These are phyloP conservation scores for Tapirus indicus DNA, from an alignment of 2,797 vertebrate species.

Conservation along the genomic window DNA sequence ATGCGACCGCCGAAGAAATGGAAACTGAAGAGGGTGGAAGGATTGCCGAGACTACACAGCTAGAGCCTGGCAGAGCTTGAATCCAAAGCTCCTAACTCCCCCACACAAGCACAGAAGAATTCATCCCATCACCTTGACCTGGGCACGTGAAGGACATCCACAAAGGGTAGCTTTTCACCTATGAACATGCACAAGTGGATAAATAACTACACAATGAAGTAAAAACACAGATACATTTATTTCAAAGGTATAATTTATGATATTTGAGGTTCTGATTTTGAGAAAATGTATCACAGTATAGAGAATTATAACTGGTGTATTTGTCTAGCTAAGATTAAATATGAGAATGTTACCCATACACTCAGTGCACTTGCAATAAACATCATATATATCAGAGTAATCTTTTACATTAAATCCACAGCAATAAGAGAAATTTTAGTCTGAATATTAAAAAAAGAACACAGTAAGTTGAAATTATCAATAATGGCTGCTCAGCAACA, in stretches of 20 bases:
- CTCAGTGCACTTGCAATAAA: not conserved
- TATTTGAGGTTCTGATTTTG: slow-evolving; percentile 16
- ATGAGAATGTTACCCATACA: not conserved
- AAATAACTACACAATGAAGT: not conserved
- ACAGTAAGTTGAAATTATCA: not conserved
- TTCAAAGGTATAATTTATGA: not conserved
- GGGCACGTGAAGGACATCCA: not conserved
- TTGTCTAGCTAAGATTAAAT: not conserved
- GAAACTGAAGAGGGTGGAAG: not conserved
- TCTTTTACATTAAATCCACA: not conserved
- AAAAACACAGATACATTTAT: not conserved
- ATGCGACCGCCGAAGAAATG: not conserved
- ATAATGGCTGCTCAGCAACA: not conserved
- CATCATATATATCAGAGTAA: not conserved
- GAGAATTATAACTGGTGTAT: not conserved
- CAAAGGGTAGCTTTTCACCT: not conserved
- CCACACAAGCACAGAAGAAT: accelerated
- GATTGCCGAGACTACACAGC: not conserved
- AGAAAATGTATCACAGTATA: not conserved
- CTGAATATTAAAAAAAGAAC: not conserved
- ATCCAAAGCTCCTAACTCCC: not conserved
- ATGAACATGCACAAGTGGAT: not conserved
- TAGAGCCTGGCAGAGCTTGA: not conserved
- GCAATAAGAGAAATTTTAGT: not conserved
- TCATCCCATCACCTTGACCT: not conserved